phyloP scores from a whole-genome alignment of 2,888 invertebrate genomes.

The Diogma glabrata region DNA sequence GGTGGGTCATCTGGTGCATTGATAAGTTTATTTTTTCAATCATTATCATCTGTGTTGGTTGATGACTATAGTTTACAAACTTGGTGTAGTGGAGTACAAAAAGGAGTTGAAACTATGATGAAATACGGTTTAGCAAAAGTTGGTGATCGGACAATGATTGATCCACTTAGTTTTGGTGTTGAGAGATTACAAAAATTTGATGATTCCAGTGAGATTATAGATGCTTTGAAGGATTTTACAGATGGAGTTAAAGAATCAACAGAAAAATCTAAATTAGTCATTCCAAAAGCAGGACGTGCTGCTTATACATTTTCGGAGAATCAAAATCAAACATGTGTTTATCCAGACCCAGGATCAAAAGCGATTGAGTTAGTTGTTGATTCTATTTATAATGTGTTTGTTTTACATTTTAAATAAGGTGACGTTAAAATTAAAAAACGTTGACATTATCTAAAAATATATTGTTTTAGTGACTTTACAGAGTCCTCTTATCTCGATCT shows the following conservation, averaged over 20 bases:
- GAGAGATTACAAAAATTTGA: slow-evolving; percentile 7
- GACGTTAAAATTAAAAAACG: too few relatives aligned
- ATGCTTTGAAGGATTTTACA: slow-evolving; percentile 22
- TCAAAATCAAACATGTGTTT: not conserved
- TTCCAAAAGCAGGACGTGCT: slow-evolving; percentile 33
- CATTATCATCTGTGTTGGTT: slow-evolving; percentile 43
- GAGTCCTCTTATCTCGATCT: too few relatives aligned
- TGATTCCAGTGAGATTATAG: slow-evolving; percentile 16
- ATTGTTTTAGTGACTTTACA: too few relatives aligned
- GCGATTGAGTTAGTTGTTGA: not conserved
- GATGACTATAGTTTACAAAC: slow-evolving; percentile 13
- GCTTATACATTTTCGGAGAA: slow-evolving; percentile 25
- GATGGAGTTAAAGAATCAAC: slow-evolving; percentile 24
- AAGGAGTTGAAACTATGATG: slow-evolving; percentile 46
- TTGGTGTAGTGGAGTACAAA: slow-evolving; percentile 45
- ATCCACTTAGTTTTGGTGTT: slow-evolving; percentile 17
- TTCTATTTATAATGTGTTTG: not conserved
- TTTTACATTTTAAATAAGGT: too few relatives aligned
- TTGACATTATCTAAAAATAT: too few relatives aligned
- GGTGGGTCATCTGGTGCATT: slow-evolving; percentile 72
- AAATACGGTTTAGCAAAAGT: slow-evolving; percentile 60
- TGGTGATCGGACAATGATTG: slow-evolving; percentile 67
- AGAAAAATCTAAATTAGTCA: slow-evolving; percentile 18
- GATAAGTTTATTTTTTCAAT: slow-evolving; percentile 63
- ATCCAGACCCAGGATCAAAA: not conserved